Conservation (phyloP, 2,888 invertebrate genomes). For the Phlogophora meticulosa region DNA sequence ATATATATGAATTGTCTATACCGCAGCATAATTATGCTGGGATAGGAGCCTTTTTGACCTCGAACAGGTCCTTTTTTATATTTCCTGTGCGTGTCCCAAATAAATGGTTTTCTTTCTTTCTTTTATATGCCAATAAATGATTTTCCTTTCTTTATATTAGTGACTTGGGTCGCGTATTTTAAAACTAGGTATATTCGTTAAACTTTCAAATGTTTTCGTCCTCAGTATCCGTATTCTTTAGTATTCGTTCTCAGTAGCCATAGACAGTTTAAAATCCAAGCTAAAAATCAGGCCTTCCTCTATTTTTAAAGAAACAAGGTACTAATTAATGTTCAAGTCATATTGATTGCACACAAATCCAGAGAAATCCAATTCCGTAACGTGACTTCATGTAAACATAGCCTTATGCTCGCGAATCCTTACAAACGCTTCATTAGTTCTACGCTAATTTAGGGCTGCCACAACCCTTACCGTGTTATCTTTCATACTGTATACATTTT, state of each 20-base stretch:
- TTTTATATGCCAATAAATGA: no score
- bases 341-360: slow-evolving; percentile 18
- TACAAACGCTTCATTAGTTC: slow-evolving; percentile 69
- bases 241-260: no score
- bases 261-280: no score
- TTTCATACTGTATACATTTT: no score
- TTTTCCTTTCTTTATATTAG: no score
- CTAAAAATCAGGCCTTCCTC: not conserved
- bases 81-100: no score
- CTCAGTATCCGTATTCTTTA: no score
- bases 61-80: no score
- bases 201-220: not conserved
- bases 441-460: slow-evolving; percentile 77
- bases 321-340: not conserved
- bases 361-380: slow-evolving; percentile 36
- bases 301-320: not conserved
- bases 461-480: not conserved
- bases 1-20: no score
- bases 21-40: no score
- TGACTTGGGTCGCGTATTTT: not conserved
- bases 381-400: slow-evolving; percentile 64
- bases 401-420: slow-evolving; percentile 71
- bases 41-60: no score
- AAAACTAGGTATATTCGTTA: not conserved
- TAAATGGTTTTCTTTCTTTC: no score